Base-by-base conservation (phyloP, 2,797 vertebrate species). In the Merluccius polli region DNA sequence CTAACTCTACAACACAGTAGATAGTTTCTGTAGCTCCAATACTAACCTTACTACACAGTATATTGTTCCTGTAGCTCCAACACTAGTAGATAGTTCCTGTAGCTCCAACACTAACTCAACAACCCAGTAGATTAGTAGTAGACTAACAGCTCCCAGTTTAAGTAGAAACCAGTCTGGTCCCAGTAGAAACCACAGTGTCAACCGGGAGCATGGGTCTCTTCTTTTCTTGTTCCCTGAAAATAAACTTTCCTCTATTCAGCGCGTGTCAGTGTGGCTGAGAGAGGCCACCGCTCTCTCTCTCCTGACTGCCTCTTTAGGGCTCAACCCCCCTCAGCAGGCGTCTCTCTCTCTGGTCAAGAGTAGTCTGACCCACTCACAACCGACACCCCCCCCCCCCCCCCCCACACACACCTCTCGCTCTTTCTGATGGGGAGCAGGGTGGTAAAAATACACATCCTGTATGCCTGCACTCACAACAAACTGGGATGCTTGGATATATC, bases 101-200 rank as follows among this genome's bases (percentile, higher is more conserved):
- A 38, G 36, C 36, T 38, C 36, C 36, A 38, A 38, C 36, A 38
- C 36, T 38, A 38, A 38, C 36, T 38, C 36, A 4, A 38, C 4
- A 38, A 38, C 36, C 4, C 36, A 38, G 36, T n/a, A n/a, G n/a
- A n/a, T n/a, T n/a, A n/a, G n/a, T n/a, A n/a, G n/a, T n/a, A n/a
- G n/a, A n/a, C n/a, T n/a, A n/a, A n/a, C n/a, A n/a, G n/a, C 24
- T 63, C 48, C 48, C 48, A 63, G 59, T 63, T 59, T 59, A 59
- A 63, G 59, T 63, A 63, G 59, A 63, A 63, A 63, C 7, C 52
- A n/a, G 9, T 59, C 21, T 59, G 21, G 44, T 21, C 44, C 44
- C 16, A 59, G 52, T n/a, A 9, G 7, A 59, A 59, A 59, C n/a
- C n/a, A 12, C 59, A 27, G n/a, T 27, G n/a, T 59, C 21, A n/a